phyloP scores from a whole-genome alignment of 2,888 invertebrate species.

The Metopia argyrocephala region DNA sequence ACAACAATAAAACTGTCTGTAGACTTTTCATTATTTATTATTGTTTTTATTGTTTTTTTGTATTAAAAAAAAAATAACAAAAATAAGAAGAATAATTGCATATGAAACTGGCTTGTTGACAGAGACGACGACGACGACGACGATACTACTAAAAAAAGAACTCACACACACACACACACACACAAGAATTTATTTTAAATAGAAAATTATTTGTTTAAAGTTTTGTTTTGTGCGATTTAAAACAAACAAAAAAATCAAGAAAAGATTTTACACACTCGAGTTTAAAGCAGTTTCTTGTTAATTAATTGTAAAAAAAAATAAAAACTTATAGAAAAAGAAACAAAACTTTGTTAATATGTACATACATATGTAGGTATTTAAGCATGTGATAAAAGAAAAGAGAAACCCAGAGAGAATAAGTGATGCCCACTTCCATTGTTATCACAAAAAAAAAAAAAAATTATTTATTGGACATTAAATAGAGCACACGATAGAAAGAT shows the following conservation, averaged over 20 bases:
- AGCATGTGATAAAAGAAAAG: no score
- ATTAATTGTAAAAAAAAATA: no score
- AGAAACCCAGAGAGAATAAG: background rate
- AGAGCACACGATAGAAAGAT: background rate
- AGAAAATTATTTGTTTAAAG: background rate
- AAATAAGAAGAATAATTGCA: constrained; percentile 32
- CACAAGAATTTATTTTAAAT: no score
- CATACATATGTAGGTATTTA: no score
- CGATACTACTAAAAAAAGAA: background rate
- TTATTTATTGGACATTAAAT: background rate
- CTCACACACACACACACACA: no score
- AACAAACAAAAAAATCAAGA: no score
- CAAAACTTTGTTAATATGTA: no score
- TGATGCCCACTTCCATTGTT: background rate
- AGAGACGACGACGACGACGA: background rate
- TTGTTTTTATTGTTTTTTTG: constrained; percentile 2
- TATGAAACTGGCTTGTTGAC: constrained; percentile 27
- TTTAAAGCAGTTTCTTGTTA: no score
- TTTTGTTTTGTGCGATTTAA: background rate
- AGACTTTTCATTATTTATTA: constrained; percentile 8
- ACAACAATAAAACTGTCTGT: constrained; percentile 34
- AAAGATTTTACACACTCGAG: no score
- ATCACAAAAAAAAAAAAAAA: background rate
- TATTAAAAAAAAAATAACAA: no score
- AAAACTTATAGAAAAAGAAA: no score